Evolutionary conservation across 2,113 vertebrate species (phyloP).

Genomic region (Zapornia atra): DNA sequence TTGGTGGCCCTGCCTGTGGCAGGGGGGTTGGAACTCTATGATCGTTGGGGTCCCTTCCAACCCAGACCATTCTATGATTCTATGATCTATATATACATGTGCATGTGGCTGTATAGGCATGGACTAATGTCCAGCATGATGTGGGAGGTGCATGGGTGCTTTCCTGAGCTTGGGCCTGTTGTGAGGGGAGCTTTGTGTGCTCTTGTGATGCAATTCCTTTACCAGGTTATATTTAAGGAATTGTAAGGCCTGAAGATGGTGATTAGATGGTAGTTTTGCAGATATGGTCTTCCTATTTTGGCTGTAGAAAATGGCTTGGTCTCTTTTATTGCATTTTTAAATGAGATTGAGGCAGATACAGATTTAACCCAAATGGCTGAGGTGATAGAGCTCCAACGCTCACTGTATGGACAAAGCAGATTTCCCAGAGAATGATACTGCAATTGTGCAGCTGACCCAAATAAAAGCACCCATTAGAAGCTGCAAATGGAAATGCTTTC

Average conservation of each 20-base stretch:
- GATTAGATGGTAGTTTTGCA: background rate
- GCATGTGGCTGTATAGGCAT: no score
- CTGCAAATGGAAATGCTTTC: background rate
- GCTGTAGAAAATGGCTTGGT: background rate
- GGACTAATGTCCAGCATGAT: no score
- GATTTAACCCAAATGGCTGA: background rate
- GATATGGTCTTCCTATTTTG: background rate
- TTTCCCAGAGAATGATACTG: background rate
- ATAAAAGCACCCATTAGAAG: background rate
- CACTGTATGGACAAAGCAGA: background rate
- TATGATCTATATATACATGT: no score
- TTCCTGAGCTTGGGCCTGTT: background rate
- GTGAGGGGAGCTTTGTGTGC: accelerated
- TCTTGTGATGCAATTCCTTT: background rate
- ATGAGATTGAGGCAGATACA: background rate
- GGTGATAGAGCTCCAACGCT: background rate
- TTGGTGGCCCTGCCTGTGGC: no score
- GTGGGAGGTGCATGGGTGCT: background rate
- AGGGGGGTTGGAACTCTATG: no score
- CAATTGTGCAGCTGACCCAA: background rate
- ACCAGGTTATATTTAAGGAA: background rate
- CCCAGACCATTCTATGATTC: no score
- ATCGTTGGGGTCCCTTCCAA: no score
- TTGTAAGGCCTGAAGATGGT: background rate
- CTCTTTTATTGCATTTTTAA: background rate